Base-by-base conservation (phyloP, 2,113 vertebrate genomes). In the Herpailurus yagouaroundi region DNA sequence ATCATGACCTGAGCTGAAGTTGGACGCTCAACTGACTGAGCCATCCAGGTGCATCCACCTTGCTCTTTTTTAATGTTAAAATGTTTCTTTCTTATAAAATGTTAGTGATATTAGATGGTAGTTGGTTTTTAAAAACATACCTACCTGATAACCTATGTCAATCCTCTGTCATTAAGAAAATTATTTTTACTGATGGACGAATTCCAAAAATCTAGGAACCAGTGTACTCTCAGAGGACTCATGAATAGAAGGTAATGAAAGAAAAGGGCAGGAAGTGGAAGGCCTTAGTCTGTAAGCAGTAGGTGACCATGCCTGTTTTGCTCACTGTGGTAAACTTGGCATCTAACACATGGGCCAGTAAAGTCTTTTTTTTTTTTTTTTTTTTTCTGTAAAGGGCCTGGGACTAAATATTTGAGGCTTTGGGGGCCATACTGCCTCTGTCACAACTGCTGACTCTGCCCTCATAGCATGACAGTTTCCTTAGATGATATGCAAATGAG, bases 81-180 rank as follows among this genome's bases (percentile, higher is more conserved):
- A 76, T 68, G 29, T 73, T 41, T 81, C 77, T 18, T 50, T 36
- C 55, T 77, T 73, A 82, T 68, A 82, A 77, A 86, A 66, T 11
- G 29, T 13, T 66, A 60, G 8, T 25, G 21, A 66, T 66, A 16
- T 48, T 76, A 88, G 63, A 69, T 10, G 63, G 45, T 82, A 63
- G 66, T 33, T 83, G 50, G 31, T 57, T 90, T 96, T 93, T 60
- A 36, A 93, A 95, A 73, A 55, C 63, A 33, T 66, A 80, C 52
- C 23, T 36, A 3, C 38, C 31, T 55, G 38, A 69, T 14, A 45
- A 76, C 27, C 48, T 52, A 9, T 84, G 69, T 48, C 19, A 29
- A 18, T 69, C 64, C 31, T 90, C 14, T n/a, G 55, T 68, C 27
- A 50, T 19, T 92, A 27, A 66, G 84, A 89, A 76, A 11, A n/a